phyloP scores from a whole-genome alignment of 2,113 vertebrate species.

The Herpetotheres cachinnans region DNA sequence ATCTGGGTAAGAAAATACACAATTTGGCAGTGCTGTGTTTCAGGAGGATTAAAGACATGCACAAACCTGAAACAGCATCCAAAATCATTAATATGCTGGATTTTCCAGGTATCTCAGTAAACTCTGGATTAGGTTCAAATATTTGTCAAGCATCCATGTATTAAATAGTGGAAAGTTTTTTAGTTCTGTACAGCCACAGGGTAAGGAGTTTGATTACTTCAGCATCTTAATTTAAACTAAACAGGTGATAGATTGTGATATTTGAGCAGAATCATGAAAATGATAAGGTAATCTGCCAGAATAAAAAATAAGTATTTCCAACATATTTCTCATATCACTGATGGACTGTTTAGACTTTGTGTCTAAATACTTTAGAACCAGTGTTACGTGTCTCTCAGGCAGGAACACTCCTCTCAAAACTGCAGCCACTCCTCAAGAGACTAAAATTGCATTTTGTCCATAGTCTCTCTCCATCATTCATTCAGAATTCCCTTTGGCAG shows the following conservation, averaged over 20 bases:
- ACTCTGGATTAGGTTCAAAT: slow-evolving; percentile 59
- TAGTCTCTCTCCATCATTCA: neutral
- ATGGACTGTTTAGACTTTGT: neutral
- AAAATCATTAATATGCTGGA: slow-evolving; percentile 46
- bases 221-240: neutral
- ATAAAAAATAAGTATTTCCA: neutral
- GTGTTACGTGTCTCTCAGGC: neutral
- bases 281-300: neutral
- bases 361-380: too few relatives aligned
- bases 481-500: neutral
- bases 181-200: slow-evolving; percentile 8
- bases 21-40: slow-evolving; percentile 33
- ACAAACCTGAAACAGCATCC: slow-evolving; percentile 30
- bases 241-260: neutral
- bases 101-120: slow-evolving; percentile 48
- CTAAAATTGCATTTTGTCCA: neutral
- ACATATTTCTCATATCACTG: neutral
- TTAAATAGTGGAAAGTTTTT: slow-evolving; percentile 30
- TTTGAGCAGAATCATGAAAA: neutral
- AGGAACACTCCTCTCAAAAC: neutral
- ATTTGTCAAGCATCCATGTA: slow-evolving; percentile 25
- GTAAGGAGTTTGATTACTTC: neutral
- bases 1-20: slow-evolving; percentile 52
- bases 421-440: neutral
- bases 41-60: slow-evolving; percentile 44